These are phyloP conservation scores for Cephalopholis sonnerati DNA, from an alignment of 2,113 vertebrate genomes.

Conservation along the genomic window DNA sequence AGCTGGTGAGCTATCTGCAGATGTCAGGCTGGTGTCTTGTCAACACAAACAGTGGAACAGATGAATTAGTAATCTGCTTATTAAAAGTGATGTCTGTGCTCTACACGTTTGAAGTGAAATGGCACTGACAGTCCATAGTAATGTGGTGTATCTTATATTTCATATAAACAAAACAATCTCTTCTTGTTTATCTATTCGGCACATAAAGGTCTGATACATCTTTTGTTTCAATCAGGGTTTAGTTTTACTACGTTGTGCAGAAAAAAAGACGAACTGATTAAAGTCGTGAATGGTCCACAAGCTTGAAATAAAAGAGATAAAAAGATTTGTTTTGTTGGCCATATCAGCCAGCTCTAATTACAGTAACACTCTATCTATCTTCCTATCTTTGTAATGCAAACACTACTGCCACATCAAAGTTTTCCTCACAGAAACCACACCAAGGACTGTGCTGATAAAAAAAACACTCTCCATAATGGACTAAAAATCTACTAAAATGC, in stretches of 20 bases:
- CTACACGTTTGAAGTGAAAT: too few relatives aligned
- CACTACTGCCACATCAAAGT: background rate
- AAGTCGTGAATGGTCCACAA: background rate
- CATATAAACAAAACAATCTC: background rate
- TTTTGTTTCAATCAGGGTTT: background rate
- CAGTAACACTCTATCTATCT: background rate
- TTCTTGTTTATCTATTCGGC: background rate
- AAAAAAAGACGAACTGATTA: background rate
- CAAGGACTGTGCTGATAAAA: background rate
- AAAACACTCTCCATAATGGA: constrained; percentile 33
- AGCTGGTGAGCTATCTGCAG: too few relatives aligned
- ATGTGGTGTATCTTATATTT: background rate
- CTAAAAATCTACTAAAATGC: constrained; percentile 7
- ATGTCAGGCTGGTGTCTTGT: too few relatives aligned
- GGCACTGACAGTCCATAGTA: background rate
- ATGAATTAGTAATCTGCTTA: too few relatives aligned
- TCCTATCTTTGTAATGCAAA: background rate
- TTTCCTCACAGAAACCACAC: background rate
- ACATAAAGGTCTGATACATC: background rate
- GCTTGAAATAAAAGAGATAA: background rate
- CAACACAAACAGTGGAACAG: too few relatives aligned
- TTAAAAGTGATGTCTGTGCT: too few relatives aligned
- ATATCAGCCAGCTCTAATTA: background rate
- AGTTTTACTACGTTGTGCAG: background rate
- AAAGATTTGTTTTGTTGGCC: background rate